These are phyloP conservation scores for Copidosoma floridanum DNA, from an alignment of 1,140 invertebrate genomes.

Conservation along the genomic window DNA sequence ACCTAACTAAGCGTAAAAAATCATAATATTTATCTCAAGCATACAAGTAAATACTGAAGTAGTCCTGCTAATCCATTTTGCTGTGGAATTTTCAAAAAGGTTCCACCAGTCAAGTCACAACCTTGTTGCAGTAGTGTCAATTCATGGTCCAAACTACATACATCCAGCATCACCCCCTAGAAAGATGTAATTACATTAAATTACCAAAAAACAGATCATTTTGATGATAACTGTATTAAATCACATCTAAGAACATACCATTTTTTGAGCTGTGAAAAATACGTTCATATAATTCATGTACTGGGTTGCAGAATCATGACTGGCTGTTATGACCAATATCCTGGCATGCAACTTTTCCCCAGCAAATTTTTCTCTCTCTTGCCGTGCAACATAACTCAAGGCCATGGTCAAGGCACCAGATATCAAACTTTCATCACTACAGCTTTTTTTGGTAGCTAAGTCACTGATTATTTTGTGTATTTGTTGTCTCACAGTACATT, in stretches of 20 bases:
- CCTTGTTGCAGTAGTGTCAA: slow-evolving; percentile 90
- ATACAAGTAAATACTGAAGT: slow-evolving; percentile 90
- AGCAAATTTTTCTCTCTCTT: slow-evolving; percentile 63
- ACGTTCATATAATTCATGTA: slow-evolving; percentile 99
- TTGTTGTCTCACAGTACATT: slow-evolving; percentile 75
- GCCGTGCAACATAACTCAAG: slow-evolving; percentile 79
- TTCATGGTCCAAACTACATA: slow-evolving; percentile 89
- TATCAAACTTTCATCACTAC: slow-evolving; percentile 63
- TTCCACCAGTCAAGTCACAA: slow-evolving; percentile 92
- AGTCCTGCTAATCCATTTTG: slow-evolving; percentile 64
- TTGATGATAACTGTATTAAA: neutral
- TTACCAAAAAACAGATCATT: slow-evolving; percentile 1
- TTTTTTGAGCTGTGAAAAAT: slow-evolving; percentile 92
- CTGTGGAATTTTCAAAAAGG: slow-evolving; percentile 81
- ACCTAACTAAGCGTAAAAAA: neutral
- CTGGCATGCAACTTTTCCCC: slow-evolving; percentile 72
- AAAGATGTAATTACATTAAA: too few species aligned
- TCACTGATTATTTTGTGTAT: slow-evolving; percentile 60
- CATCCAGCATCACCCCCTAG: slow-evolving; percentile 86
- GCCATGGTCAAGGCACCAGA: slow-evolving; percentile 86
- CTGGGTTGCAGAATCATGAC: slow-evolving; percentile 86
- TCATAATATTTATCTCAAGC: slow-evolving; percentile 9
- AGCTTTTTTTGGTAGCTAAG: slow-evolving; percentile 40
- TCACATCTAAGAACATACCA: slow-evolving; percentile 51
- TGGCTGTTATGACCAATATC: slow-evolving; percentile 83